Evolutionary conservation across 2,888 invertebrate species (phyloP), one percentile per base, ranked within the genome.

Genomic region (Drosophila pseudotakahashii): DNA sequence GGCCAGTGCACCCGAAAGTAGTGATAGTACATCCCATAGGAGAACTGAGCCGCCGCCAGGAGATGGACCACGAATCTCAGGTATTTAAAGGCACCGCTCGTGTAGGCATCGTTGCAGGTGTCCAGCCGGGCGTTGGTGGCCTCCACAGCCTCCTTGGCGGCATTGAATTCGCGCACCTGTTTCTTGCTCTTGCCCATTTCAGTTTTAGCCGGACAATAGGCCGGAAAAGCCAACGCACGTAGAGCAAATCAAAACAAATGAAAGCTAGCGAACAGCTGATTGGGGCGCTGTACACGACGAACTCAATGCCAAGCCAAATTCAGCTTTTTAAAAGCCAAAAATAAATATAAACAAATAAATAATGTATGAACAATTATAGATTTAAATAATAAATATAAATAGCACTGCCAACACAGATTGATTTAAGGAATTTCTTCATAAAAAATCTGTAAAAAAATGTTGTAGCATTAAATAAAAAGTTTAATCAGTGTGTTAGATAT

Each of bases 1-100:
- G 89, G 85, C 76, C 76, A 79, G 26, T 83, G 71, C 42, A 95
- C 95, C 83, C 94, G 93, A 66, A 92, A 93, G 90, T 93, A 94
- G 89, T 96, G 95, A 89, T 94, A 95, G 89, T 94, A 95, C 81
- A 95, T 94, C 32, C 94, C 94, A 89, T 93, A 95, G 70, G 93
- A 93, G 89, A 95, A 95, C 84, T 95, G 94, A 23, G 94, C 89
- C 2, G 94, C 94, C 16, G 94, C 95, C 75, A 94, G 80, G 37
- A 94, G 89, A 89, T 95, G 95, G 36, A 88, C 76, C 26, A 90
- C 48, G 7, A 86, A 74, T 0, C 89, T 77, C 5, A 89, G 54
- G 37, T 88, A 88, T n/a, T 69, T 75, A 11, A 89, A 89, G 14
- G 84, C 82, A 0, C 89, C 86, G 30, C 71, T 74, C 4, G 87